A percentile compares a stretch with the other conserved stretches of the same genome.
Conservation (phyloP, 2,797 vertebrate genomes). For the Leptatherina wallacei region DNA sequence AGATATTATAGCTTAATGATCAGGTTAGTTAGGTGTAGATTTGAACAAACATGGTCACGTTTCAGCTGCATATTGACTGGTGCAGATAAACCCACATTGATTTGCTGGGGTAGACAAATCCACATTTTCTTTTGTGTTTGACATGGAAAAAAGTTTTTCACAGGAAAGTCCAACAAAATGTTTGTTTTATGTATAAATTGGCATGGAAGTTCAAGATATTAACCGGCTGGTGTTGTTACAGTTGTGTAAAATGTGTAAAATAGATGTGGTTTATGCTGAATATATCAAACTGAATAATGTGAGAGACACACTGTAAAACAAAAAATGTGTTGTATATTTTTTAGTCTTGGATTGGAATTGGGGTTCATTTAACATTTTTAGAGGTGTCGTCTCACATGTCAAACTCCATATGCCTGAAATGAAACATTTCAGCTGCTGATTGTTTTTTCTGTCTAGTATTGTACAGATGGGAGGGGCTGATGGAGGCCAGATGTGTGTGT, state of each 20-base stretch:
- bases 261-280: neutral
- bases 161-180: neutral
- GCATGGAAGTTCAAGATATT: neutral
- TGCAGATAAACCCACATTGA: neutral
- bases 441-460: slow-evolving; percentile 37
- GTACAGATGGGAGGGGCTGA: slow-evolving; percentile 46
- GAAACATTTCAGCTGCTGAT: slow-evolving; percentile 22
- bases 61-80: neutral
- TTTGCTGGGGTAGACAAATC: neutral
- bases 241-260: neutral
- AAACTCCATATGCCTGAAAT: slow-evolving; percentile 12
- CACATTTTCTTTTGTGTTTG: neutral
- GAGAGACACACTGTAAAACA: neutral
- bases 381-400: neutral
- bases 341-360: neutral
- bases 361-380: neutral
- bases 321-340: neutral
- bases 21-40: neutral
- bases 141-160: neutral
- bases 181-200: neutral
- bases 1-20: neutral
- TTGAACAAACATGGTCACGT: neutral
- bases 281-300: neutral
- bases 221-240: neutral
- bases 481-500: slow-evolving; percentile 74